These are phyloP conservation scores for Temnothorax ravouxi DNA, from an alignment of 2,888 invertebrate genomes.

Conservation along the genomic window DNA sequence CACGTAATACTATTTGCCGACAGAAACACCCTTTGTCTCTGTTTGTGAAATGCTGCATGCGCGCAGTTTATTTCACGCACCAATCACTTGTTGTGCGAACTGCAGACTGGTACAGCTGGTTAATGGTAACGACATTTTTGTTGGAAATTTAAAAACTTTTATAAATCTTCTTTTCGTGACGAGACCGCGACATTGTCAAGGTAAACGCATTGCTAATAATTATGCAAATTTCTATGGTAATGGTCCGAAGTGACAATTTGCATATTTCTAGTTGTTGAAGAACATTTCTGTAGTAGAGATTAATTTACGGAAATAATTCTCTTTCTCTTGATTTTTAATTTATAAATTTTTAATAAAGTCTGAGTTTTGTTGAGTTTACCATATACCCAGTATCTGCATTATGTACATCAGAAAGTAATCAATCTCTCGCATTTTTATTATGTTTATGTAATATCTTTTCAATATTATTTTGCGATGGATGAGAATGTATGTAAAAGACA, in stretches of 20 bases:
- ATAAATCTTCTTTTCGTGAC: constrained; percentile 22
- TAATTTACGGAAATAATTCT: constrained; percentile 16
- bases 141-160: constrained; percentile 26
- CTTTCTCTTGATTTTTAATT: constrained; percentile 11
- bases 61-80: constrained; percentile 32
- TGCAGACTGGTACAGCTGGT: not conserved
- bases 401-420: constrained; percentile 33
- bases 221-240: constrained; percentile 21
- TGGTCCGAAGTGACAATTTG: not conserved
- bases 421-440: not conserved
- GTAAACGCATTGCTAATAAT: constrained; percentile 33
- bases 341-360: constrained; percentile 16
- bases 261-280: not conserved
- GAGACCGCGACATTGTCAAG: constrained; percentile 2
- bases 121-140: constrained; percentile 35
- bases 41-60: constrained; percentile 8
- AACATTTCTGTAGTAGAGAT: not conserved
- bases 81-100: constrained; percentile 31
- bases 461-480: constrained; percentile 13
- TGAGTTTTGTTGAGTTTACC: not conserved
- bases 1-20: constrained; percentile 18
- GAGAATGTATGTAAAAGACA: not conserved
- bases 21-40: constrained; percentile 20
- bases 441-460: constrained; percentile 20
- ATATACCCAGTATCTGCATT: not conserved